Base-by-base conservation (phyloP, 1,140 invertebrate genomes). In the Papilio machaon region DNA sequence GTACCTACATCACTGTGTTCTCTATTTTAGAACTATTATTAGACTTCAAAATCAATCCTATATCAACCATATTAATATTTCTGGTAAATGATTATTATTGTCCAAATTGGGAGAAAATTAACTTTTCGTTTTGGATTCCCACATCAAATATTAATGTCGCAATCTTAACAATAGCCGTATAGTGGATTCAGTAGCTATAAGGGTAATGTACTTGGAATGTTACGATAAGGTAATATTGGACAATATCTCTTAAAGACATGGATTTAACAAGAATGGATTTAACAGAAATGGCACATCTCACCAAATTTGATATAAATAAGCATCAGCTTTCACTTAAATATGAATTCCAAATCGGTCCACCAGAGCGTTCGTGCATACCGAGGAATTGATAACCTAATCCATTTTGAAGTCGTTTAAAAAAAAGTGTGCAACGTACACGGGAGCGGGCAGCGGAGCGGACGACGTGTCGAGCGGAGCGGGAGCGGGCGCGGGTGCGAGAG, bases 351-450 rank as follows among this genome's bases (percentile, higher is more conserved):
- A 43, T 43, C 38, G 38, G 38, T 43, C 2, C 38, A 43, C 38
- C 38, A 43, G 38, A 43, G 7, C 38, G 38, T 43, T 43, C 38
- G 0, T 43, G 3, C 23, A 43, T 43, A 43, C 38, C 4, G 13
- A 58, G 8, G 17, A 58, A 19, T 19, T 58, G 54, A 19, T n/a
- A n/a, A 19, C 8, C 0, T 19, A 4, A 4, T 43, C 38, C 38
- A 7, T 19, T 9, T 58, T 58, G 54, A 19, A 58, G n/a, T 19
- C 17, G 8, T 6, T 58, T 58, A 84, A 76, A 60, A 77, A 73
- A 77, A 67, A 67, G 13, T 76, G 80, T 81, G 10, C 47, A 88
- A 94, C 91, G 85, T 93, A 93, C 92, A 89, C 86, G 74, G 92
- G 89, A 76, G 84, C 82, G 58, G 90, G 88, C 81, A 90, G 82